Conservation (phyloP, 2,113 vertebrate species). For the Myrmecobius fasciatus region DNA sequence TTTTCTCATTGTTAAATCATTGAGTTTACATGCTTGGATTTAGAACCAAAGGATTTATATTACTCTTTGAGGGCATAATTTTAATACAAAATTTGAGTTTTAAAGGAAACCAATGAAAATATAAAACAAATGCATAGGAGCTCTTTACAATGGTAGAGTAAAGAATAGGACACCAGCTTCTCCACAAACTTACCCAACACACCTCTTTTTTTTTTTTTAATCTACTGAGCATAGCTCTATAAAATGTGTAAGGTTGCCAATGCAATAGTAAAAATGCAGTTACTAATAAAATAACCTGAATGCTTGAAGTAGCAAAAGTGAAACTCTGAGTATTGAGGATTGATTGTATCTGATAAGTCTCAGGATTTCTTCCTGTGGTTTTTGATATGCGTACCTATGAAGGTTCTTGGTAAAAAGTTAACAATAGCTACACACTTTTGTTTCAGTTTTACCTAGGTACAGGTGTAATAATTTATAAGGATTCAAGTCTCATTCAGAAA, state of each 20-base stretch:
- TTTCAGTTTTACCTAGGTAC: neutral
- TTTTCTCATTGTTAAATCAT: neutral
- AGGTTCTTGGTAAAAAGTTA: neutral
- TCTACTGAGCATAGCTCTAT: too few species aligned
- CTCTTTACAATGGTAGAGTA: neutral
- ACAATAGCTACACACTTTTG: neutral
- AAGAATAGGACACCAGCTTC: neutral
- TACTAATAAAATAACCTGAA: neutral
- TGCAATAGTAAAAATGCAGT: neutral
- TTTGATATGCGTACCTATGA: neutral
- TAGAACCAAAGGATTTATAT: neutral
- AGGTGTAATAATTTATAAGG: neutral
- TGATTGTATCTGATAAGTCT: neutral
- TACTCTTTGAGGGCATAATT: neutral
- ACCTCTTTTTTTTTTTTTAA: neutral
- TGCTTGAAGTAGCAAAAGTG: neutral
- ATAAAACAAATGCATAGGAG: neutral
- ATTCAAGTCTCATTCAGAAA: neutral
- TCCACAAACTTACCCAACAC: neutral
- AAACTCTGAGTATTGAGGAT: neutral
- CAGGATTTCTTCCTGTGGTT: neutral
- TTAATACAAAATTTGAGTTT: neutral
- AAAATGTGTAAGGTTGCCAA: neutral
- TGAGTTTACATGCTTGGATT: neutral
- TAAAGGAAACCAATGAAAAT: neutral